phyloP scores from a whole-genome alignment of 2,797 vertebrate species.

The Hippopotamyrus pictus region DNA sequence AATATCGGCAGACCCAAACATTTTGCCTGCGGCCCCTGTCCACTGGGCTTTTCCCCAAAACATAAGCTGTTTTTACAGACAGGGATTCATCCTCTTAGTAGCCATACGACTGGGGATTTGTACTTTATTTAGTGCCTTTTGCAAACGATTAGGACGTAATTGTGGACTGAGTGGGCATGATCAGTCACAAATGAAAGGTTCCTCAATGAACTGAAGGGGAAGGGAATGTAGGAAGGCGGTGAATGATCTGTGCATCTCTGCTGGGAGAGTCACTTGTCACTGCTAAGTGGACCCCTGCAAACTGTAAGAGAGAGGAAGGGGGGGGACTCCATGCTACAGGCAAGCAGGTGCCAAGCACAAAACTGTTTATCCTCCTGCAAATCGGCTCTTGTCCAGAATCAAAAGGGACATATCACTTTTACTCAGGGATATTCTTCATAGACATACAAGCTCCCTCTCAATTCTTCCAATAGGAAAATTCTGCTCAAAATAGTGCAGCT shows the following conservation, averaged over 20 bases:
- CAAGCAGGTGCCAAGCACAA: constrained; percentile 36
- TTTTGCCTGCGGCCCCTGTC: not conserved
- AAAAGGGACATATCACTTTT: not conserved
- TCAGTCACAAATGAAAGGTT: constrained; percentile 39
- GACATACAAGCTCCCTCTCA: not conserved
- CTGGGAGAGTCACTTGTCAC: not conserved
- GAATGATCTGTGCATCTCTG: constrained; percentile 25
- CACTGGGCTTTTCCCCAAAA: constrained; percentile 40
- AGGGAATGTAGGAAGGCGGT: constrained; percentile 20
- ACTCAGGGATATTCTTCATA: not conserved
- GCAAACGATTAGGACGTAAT: constrained; percentile 59
- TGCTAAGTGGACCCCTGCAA: not conserved
- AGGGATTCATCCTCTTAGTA: constrained; percentile 64
- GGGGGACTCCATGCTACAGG: not conserved
- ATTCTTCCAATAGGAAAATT: not conserved
- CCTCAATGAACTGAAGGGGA: constrained; percentile 27
- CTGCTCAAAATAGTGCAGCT: not conserved
- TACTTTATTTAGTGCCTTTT: constrained; percentile 67
- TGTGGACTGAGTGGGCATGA: constrained; percentile 27
- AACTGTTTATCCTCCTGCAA: constrained; percentile 22
- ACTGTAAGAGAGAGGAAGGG: not conserved
- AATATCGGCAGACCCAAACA: not conserved
- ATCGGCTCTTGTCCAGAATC: not conserved
- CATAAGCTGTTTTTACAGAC: constrained; percentile 49
- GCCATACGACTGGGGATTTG: constrained; percentile 60